Evolutionary conservation across 1,140 invertebrate genomes (phyloP), one percentile per base, ranked within the genome.

Genomic region (Saccostrea glomerata): DNA sequence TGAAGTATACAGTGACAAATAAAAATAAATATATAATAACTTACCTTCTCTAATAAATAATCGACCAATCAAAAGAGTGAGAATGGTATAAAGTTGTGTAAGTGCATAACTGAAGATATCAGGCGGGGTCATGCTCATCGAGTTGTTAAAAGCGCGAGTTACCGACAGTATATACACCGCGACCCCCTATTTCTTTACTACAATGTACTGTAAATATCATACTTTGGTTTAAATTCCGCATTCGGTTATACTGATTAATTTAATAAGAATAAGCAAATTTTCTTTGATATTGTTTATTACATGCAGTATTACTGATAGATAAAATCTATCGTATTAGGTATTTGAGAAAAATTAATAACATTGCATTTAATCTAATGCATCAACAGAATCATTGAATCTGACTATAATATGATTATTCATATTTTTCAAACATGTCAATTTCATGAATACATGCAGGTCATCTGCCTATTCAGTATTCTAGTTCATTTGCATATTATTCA

Each of bases 71-170:
- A 66, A 85, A 60, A 40, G 82, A 40, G 84, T 60, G 54, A 85
- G 84, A 60, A 85, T 63, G 36, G 60, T 60, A 58, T 60, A 85
- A 20, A 85, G 84, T 60, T 85, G 84, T 85, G 84, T 85, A 17
- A 85, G 84, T 85, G 54, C 54, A 85, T 63, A 85, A 85, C 84
- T 58, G 84, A 60, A 60, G 84, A 60, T 17, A 30, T 85, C 84
- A 85, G 84, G 55, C 84, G n/a, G 54, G 84, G 58, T 60, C 84
- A 85, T 85, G 84, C 84, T 85, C 55, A 85, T 60, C 84, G 54
- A 56, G 54, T 84, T 54, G 54, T 84, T 54, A 54, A 84, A 84
- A 84, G 82, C 82, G 82, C 82, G 82, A 84, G 82, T 55, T 20
- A 84, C 40, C 40, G 82, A 56, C 20, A 56, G n/a, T 36, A 2